Percentiles rank a stretch among this genome's conserved stretches.
These are phyloP conservation scores for Cydia splendana DNA, from an alignment of 1,140 invertebrate genomes.

Conservation along the genomic window DNA sequence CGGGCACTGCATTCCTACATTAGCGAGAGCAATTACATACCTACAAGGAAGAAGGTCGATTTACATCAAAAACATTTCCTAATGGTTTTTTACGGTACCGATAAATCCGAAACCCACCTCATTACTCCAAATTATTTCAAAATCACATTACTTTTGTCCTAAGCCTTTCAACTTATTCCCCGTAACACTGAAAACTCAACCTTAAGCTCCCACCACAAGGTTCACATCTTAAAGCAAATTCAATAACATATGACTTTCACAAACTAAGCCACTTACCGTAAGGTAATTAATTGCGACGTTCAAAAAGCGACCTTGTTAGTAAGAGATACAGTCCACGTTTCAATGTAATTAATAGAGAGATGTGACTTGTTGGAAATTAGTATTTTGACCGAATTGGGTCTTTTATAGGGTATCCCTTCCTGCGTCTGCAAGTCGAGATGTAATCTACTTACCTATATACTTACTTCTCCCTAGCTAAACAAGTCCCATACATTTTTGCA, in stretches of 20 bases:
- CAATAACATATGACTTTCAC: not conserved
- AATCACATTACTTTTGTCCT: not conserved
- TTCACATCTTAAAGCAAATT: not conserved
- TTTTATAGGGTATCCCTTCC: not conserved
- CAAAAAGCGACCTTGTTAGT: not conserved
- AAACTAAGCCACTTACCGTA: not conserved
- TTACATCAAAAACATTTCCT: too few species aligned
- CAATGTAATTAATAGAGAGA: constrained; percentile 1
- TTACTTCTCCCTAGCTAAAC: not conserved
- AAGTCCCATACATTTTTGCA: too few species aligned
- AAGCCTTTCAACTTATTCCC: not conserved
- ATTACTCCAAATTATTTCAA: not conserved
- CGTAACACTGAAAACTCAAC: not conserved
- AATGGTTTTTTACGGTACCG: not conserved
- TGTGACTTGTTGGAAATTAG: not conserved
- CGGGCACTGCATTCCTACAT: too few species aligned
- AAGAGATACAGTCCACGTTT: not conserved
- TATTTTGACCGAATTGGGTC: not conserved
- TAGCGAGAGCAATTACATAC: too few species aligned
- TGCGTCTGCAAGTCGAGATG: not conserved
- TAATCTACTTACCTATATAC: not conserved
- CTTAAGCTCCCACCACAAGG: not conserved
- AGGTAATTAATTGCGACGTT: not conserved
- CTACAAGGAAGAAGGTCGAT: too few species aligned
- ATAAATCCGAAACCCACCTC: not conserved